Conservation (phyloP, 2,113 vertebrate species). For the Grallaria varia region DNA sequence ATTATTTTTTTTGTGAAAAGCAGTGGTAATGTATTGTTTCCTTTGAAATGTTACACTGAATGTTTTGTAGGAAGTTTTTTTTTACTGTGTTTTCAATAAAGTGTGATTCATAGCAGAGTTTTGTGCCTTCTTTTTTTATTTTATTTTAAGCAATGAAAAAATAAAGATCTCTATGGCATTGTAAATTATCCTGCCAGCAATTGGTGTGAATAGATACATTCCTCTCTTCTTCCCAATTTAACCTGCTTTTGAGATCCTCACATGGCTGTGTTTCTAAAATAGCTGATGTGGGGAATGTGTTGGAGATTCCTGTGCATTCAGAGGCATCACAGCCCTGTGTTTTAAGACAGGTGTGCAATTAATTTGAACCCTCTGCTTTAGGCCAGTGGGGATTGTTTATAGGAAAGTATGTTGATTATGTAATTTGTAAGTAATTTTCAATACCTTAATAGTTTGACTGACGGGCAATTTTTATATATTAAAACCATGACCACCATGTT, state of each 20-base stretch:
- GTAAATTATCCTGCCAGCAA: not conserved
- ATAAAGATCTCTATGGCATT: not conserved
- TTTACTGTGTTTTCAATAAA: slow-evolving; percentile 61
- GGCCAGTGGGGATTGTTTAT: not conserved
- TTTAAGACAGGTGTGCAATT: not conserved
- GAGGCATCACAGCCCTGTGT: not conserved
- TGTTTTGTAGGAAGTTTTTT: slow-evolving; percentile 54
- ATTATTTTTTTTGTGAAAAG: not conserved
- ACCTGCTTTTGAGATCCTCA: not conserved
- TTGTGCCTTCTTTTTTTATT: not conserved
- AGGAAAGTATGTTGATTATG: not conserved
- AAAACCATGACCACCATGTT: not conserved
- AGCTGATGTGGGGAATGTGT: not conserved
- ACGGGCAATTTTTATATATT: not conserved
- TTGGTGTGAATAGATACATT: not conserved
- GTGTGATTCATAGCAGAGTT: slow-evolving; percentile 21
- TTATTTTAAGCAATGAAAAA: not conserved
- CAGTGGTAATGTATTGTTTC: not conserved
- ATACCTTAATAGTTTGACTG: not conserved
- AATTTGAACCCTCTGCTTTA: not conserved
- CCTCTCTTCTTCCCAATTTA: not conserved
- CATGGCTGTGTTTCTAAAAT: not conserved
- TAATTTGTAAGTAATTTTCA: not conserved
- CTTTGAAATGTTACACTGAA: slow-evolving; percentile 15
- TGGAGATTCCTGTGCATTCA: not conserved